Evolutionary conservation across 2,888 invertebrate species (phyloP), one percentile per base, ranked within the genome.

Genomic region (Crematogaster levior): DNA sequence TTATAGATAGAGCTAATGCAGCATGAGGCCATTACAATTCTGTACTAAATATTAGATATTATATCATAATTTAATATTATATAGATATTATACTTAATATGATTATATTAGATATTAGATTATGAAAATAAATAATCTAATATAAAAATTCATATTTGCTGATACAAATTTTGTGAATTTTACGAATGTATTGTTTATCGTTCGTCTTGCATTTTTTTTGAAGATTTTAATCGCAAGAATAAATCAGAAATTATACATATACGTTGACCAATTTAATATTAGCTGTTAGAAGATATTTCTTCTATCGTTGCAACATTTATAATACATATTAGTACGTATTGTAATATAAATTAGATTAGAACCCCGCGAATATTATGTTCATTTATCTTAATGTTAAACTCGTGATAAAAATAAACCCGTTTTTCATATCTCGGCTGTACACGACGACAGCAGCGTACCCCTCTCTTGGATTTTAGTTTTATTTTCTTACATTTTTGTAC

Each of bases 401-500:
- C 30, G 7, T 27, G 37, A 72, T 58, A 43, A 72, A n/a, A 75
- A 79, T 53, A 75, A 82, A 74, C 83, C 53, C 48, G 53, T 70
- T 84, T 81, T 58, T 70, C 73, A 84, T 68, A 58, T 18, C 82
- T 82, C 27, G 60, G 60, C 73, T 56, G 63, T 53, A 79, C 46
- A 56, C 63, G 81, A 27, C 27, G 46, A 77, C 56, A 66, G 68
- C 34, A 58, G 21, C 48, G 27, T 56, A 48, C 18, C 51, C 12
- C 18, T 73, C 79, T 84, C 79, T 84, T 82, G 48, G 73, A 83
- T 85, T 90, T 90, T 88, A 90, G 85, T 53, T 84, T 91, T 87
- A 90, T 90, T 93, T 93, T 93, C 84, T 92, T 92, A 92, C 89
- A 90, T 91, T 92, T 93, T 93, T 93, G 83, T 93, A 93, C 92